Evolutionary conservation across 2,113 vertebrate species (phyloP).

Genomic region (Acanthisitta chloris): DNA sequence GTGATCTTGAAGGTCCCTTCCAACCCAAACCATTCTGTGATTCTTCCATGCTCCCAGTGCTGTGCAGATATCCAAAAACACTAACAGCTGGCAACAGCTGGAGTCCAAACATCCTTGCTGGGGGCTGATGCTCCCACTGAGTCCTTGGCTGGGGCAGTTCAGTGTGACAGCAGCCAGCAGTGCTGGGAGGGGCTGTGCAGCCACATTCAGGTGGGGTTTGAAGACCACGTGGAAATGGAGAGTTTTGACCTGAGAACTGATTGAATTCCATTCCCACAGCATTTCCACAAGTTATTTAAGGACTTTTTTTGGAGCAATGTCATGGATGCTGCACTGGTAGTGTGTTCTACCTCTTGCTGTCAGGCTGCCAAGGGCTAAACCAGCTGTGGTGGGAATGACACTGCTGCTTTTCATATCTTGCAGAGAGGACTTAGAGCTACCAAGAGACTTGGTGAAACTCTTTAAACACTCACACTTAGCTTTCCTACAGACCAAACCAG

Average conservation of each 20-base stretch:
- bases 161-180: not conserved
- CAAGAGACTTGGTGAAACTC: not conserved
- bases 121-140: not conserved
- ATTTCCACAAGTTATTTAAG: not conserved
- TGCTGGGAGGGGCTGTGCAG: not conserved
- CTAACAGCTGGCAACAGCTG: not conserved
- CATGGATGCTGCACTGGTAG: not conserved
- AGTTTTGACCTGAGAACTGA: not conserved
- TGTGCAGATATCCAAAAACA: not conserved
- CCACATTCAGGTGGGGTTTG: not conserved
- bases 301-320: not conserved
- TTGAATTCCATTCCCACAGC: not conserved
- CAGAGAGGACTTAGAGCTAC: not conserved
- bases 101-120: not conserved
- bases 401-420: not conserved
- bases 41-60: not conserved
- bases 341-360: not conserved
- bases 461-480: not conserved
- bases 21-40: not conserved
- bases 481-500: not conserved
- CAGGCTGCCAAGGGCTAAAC: not conserved
- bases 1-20: not conserved
- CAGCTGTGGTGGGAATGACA: not conserved
- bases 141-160: not conserved
- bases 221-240: not conserved